Evolutionary conservation across 2,113 vertebrate genomes (phyloP).

Genomic region (Myotis yumanensis): DNA sequence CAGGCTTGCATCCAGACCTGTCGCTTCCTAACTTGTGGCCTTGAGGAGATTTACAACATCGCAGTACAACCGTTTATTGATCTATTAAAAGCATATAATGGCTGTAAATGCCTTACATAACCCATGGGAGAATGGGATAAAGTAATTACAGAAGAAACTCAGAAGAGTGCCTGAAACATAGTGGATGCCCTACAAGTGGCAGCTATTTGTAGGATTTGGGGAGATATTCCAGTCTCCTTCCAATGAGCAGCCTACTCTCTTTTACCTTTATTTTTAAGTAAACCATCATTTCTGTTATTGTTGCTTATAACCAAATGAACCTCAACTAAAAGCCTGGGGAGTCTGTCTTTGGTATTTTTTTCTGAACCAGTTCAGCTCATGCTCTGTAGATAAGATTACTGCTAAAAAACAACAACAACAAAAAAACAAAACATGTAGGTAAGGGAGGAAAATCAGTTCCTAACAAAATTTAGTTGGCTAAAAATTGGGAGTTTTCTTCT

Average conservation of each 20-base stretch:
- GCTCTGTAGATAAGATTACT: neutral
- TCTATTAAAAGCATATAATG: neutral
- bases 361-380: neutral
- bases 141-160: neutral
- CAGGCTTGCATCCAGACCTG: neutral
- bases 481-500: neutral
- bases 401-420: neutral
- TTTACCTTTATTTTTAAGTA: conserved; percentile 12
- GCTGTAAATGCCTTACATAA: neutral
- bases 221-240: neutral
- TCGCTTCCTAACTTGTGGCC: neutral
- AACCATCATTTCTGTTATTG: neutral
- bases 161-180: neutral
- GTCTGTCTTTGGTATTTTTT: neutral
- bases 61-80: neutral
- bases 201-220: neutral
- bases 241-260: neutral
- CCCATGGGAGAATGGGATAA: neutral
- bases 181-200: neutral
- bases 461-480: neutral
- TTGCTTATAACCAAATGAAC: neutral
- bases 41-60: neutral
- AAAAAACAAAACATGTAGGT: neutral
- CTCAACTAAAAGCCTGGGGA: neutral
- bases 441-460: neutral